phyloP scores from a whole-genome alignment of 2,113 vertebrate species.

The Carassius gibelio region DNA sequence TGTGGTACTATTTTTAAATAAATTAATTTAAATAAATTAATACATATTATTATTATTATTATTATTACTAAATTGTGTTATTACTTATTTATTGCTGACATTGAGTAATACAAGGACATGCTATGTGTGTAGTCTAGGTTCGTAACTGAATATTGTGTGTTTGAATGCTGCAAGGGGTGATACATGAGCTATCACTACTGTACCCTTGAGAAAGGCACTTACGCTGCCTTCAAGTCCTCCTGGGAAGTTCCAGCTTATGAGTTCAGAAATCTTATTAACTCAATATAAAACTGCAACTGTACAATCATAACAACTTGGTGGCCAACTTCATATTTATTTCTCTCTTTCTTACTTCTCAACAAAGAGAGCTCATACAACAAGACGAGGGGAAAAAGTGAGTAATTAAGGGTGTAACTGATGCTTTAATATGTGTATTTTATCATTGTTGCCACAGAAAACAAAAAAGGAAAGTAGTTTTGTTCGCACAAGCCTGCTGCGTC shows the following conservation, averaged over 20 bases:
- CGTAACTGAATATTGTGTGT: not conserved
- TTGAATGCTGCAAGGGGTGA: not conserved
- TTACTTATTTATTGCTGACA: not conserved
- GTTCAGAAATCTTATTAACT: not conserved
- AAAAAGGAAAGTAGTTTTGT: not conserved
- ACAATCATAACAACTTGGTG: slow-evolving; percentile 11
- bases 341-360: not conserved
- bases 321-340: slow-evolving; percentile 20
- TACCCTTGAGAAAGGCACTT: slow-evolving; percentile 13
- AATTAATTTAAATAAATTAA: too few relatives aligned
- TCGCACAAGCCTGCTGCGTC: not conserved
- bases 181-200: slow-evolving; percentile 5
- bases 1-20: not conserved
- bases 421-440: slow-evolving; percentile 4
- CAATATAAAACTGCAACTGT: not conserved
- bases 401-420: not conserved
- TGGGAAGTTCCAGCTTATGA: slow-evolving; percentile 11
- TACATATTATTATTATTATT: too few relatives aligned
- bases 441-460: not conserved
- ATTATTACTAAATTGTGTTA: too few relatives aligned
- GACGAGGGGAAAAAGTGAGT: not conserved
- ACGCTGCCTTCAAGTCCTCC: slow-evolving; percentile 15
- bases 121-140: not conserved
- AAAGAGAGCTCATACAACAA: not conserved
- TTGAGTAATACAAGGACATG: not conserved